These are phyloP conservation scores for Drosophila quasianomalipes DNA, from an alignment of 2,888 invertebrate species.

Conservation along the genomic window DNA sequence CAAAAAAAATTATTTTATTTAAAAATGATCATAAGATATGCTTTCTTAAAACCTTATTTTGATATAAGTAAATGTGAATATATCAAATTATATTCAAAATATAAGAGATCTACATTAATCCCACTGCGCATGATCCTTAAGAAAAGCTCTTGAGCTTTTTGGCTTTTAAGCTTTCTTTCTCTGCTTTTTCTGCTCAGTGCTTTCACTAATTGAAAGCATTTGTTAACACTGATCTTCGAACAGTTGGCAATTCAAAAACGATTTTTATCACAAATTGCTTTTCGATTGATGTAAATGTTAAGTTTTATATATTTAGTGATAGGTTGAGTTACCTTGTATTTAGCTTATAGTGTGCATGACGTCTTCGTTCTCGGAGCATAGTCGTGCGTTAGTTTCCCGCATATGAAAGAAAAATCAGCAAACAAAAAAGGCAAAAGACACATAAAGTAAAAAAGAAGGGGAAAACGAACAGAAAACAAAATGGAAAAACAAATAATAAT, in stretches of 20 bases:
- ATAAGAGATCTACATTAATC: constrained; percentile 13
- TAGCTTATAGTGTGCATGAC: constrained; percentile 95
- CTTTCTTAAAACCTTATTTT: neutral
- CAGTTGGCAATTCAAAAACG: constrained; percentile 14
- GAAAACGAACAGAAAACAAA: constrained; percentile 37
- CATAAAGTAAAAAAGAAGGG: constrained; percentile 49
- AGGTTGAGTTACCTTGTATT: constrained; percentile 90
- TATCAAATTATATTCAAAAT: neutral
- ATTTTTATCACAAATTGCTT: constrained; percentile 17
- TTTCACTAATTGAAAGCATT: constrained; percentile 50
- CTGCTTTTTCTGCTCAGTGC: constrained; percentile 7
- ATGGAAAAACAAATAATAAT: constrained; percentile 43
- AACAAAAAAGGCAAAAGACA: constrained; percentile 70
- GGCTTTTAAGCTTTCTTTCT: neutral
- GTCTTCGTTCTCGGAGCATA: constrained; percentile 94
- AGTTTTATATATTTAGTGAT: constrained; percentile 26
- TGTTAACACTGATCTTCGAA: neutral
- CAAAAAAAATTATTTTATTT: neutral
- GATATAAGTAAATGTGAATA: neutral
- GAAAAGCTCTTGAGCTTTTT: neutral
- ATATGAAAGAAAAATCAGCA: constrained; percentile 85
- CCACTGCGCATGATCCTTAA: constrained; percentile 27
- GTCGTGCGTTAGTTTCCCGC: constrained; percentile 86
- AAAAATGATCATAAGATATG: neutral
- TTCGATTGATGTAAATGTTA: constrained; percentile 19